These are phyloP conservation scores for Paramormyrops kingsleyae DNA, from an alignment of 2,113 vertebrate species.

Conservation along the genomic window DNA sequence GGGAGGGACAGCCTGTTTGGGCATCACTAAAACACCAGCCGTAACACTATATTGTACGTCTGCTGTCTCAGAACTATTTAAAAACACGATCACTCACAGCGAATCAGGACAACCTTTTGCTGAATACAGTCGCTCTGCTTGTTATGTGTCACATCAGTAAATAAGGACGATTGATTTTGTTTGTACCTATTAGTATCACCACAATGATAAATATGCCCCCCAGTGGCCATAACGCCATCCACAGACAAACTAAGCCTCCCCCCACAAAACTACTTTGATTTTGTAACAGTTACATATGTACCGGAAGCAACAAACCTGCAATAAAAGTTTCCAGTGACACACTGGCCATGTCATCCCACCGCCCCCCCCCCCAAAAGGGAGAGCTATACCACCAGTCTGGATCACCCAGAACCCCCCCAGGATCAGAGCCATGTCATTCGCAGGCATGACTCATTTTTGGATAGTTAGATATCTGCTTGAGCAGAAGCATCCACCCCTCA, in stretches of 20 bases:
- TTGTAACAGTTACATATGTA: background rate
- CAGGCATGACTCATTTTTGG: background rate
- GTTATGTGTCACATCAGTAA: background rate
- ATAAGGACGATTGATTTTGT: background rate
- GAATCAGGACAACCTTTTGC: background rate
- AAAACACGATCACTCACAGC: background rate
- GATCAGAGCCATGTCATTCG: background rate
- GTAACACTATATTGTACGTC: background rate
- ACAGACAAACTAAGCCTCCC: background rate
- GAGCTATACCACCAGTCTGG: background rate
- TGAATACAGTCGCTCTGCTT: background rate
- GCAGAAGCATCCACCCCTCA: background rate
- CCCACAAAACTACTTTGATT: background rate
- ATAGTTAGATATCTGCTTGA: background rate
- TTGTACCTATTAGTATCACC: background rate
- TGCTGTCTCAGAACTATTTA: background rate
- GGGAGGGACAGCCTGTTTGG: background rate
- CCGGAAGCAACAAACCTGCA: background rate
- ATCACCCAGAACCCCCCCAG: conserved; percentile 11
- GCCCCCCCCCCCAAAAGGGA: background rate
- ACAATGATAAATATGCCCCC: background rate
- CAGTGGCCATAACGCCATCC: background rate
- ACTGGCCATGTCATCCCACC: background rate
- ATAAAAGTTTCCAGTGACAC: background rate
- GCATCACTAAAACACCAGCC: background rate